These are phyloP conservation scores for Galaxea fascicularis DNA, from an alignment of 92 coral and sea anemone genomes.

Conservation along the genomic window DNA sequence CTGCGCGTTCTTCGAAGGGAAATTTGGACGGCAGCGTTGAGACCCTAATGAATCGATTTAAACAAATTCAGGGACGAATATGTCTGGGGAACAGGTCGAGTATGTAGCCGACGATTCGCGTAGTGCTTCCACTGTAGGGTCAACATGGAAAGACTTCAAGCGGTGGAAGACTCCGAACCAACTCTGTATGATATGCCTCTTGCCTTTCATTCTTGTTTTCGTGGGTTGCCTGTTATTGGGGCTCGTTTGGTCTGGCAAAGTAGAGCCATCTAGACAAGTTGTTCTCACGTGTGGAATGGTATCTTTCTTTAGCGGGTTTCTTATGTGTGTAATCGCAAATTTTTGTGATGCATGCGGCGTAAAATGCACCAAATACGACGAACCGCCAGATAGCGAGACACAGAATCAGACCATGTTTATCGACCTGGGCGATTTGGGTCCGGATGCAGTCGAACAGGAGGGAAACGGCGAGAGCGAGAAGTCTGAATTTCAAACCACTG, in stretches of 20 bases:
- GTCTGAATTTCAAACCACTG: slow-evolving; percentile 5
- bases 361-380: slow-evolving; percentile 15
- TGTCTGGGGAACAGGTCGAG: not conserved
- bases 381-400: not conserved
- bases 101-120: slow-evolving; percentile 26
- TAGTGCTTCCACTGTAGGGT: not conserved
- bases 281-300: slow-evolving; percentile 47
- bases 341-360: slow-evolving; percentile 53
- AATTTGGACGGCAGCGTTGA: not conserved
- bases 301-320: slow-evolving; percentile 45
- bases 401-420: slow-evolving; percentile 38
- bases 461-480: slow-evolving; percentile 14
- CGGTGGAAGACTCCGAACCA: slow-evolving; percentile 43
- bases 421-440: slow-evolving; percentile 45
- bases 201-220: slow-evolving; percentile 41
- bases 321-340: slow-evolving; percentile 42
- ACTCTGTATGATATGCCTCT: slow-evolving; percentile 27
- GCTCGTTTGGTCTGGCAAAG: slow-evolving; percentile 23
- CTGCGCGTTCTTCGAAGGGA: not conserved
- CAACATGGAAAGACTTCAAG: slow-evolving; percentile 39
- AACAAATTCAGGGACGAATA: not conserved
- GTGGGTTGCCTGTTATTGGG: slow-evolving; percentile 44
- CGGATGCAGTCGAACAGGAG: not conserved
- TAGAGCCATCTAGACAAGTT: slow-evolving; percentile 12
- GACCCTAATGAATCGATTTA: not conserved